Base-by-base conservation (phyloP, 2,113 vertebrate genomes). In the Oryzias celebensis region DNA sequence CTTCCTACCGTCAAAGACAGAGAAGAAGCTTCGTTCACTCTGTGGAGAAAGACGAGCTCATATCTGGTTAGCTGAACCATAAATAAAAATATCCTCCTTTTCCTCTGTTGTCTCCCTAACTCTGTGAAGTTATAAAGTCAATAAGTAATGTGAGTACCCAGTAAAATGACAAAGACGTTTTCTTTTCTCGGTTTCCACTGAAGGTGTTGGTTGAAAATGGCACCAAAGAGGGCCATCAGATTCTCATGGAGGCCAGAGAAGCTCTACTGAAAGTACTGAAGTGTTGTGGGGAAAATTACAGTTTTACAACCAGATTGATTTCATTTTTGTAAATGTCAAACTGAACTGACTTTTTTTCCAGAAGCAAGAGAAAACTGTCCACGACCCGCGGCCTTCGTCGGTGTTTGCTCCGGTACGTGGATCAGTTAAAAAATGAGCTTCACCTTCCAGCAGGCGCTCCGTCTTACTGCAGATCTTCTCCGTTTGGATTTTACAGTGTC, bases 181-280 rank as follows among this genome's bases (percentile, higher is more conserved):
- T 41, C 42, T 22, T 20, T 16, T 14, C 3, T 4, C 0, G 2
- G 51, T 50, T 36, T n/a, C 20, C 53, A 0, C 31, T 45, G 0
- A 15, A 96, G 95, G 87, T 97, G 12, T 71, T 96, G 83, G 85
- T 97, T 31, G 95, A 96, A 82, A 95, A 94, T 17, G 95, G 95
- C 51, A 96, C 94, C 46, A 94, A 91, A 77, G 93, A 93, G 18
- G 94, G 95, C 0, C 94, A 96, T 80, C 88, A 87, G 64, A 91
- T 94, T 48, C 90, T 97, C 1, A 95, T 97, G 94, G 93, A 95
- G 16, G 95, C 94, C 67, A 92, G 93, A 83, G 87, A 93, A 28
- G 53, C 87, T 10, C 60, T 96, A 56, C 79, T 96, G 12, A 82
- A 86, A 58, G 95, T 94, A 41, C 62, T 41, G 2, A 23, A 13